These are phyloP conservation scores for Argopecten irradians DNA, from an alignment of 1,140 invertebrate genomes.

Conservation along the genomic window DNA sequence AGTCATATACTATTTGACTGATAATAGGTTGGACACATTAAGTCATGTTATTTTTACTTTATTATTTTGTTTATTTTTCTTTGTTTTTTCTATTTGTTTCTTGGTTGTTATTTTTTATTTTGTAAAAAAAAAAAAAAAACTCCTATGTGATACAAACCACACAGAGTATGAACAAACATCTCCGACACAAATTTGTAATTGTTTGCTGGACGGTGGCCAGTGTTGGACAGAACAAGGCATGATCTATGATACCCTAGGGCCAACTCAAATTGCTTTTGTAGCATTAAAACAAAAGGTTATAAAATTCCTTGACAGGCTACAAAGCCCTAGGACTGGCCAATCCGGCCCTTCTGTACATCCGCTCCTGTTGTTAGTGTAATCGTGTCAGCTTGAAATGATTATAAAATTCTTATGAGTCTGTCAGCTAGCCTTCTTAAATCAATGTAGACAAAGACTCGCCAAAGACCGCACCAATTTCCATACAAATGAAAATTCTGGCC, in stretches of 20 bases:
- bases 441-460: constrained; percentile 27
- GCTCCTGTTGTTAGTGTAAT: constrained; percentile 32
- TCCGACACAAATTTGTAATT: neutral
- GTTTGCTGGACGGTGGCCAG: neutral
- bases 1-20: neutral
- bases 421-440: constrained; percentile 31
- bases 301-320: constrained; percentile 14
- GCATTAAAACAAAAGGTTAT: constrained; percentile 28
- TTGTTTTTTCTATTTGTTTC: neutral
- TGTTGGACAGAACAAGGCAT: neutral
- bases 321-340: neutral
- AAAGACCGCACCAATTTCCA: constrained; percentile 24
- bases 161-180: neutral
- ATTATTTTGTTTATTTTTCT: no score
- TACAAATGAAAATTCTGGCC: constrained; percentile 36
- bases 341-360: neutral
- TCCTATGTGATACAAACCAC: neutral
- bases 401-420: constrained; percentile 39
- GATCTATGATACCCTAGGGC: neutral
- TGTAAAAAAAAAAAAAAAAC: no score
- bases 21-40: neutral
- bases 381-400: constrained; percentile 32
- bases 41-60: neutral
- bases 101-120: no score
- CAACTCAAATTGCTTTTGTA: constrained; percentile 26